Evolutionary conservation across 2,113 vertebrate species (phyloP), one percentile per base, ranked within the genome.

Genomic region (Nerophis ophidion): DNA sequence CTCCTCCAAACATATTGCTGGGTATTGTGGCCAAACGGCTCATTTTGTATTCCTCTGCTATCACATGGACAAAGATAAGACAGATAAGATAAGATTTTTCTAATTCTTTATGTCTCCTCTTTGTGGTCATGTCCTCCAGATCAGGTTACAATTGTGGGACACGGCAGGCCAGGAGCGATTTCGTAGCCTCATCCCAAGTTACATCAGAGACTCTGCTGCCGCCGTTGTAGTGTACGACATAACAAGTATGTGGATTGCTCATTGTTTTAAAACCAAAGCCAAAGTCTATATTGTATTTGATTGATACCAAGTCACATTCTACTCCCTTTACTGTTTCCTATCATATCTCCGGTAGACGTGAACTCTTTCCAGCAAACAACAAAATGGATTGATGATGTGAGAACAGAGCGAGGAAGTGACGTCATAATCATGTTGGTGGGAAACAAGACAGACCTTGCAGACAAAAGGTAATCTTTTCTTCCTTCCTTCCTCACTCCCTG

Each of bases 331-430:
- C 51, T 8, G 10, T 45, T 44, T 9, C 10, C 40, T 11, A 12
- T 8, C 1, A 0, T 42, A 46, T 63, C 42, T 62, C 48, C 58
- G 54, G 16, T 80, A 99, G 96, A 99, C 76, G 95, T 99, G 81
- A 99, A 99, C 89, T 99, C 96, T 33, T 99, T 99, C 90, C 96
- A 99, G 86, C 96, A 99, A 89, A 99, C 96, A 68, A 98, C 96
- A 80, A 99, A 99, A 86, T 99, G 96, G 96, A 99, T 99, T 15
- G 96, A 99, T 63, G 96, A 99, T 5, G 96, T 99, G 84, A 89
- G 96, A 89, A 99, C 96, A 69, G 96, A 99, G 90, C 88, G 96
- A 89, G 96, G 96, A 90, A 92, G 96, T 61, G 96, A 99, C 64
- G 96, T 99, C 89, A 99, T 99, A 72, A 99, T 99, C 71, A 99